phyloP scores from a whole-genome alignment of 2,797 vertebrate genomes.

The Jordanella pulchra region DNA sequence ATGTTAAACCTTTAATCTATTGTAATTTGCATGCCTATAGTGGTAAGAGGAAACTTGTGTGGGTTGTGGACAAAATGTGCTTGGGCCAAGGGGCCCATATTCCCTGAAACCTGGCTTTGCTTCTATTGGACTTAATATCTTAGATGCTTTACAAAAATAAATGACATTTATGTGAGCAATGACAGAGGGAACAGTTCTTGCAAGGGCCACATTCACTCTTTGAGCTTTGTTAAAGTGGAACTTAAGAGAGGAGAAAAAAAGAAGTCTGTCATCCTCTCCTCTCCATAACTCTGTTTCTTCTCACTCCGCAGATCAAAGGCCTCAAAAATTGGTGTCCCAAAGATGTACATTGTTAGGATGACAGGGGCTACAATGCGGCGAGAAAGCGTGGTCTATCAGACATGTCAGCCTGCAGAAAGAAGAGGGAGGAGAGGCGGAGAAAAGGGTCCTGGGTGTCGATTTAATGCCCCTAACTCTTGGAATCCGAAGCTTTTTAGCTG shows the following conservation, averaged over 20 bases:
- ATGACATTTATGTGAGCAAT: constrained; percentile 2
- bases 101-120: background rate
- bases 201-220: constrained; percentile 32
- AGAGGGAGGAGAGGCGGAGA: constrained; percentile 68
- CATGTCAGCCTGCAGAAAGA: constrained; percentile 84
- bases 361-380: constrained; percentile 86
- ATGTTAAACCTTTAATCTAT: background rate
- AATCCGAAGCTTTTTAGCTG: constrained; percentile 62
- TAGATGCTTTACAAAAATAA: constrained; percentile 5
- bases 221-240: constrained; percentile 51
- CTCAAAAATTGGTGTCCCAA: constrained; percentile 81
- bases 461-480: constrained; percentile 70
- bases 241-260: constrained; percentile 4
- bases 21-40: background rate
- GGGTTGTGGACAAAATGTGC: background rate
- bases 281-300: constrained; percentile 86
- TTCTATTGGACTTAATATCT: constrained; percentile 4
- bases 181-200: background rate
- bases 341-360: constrained; percentile 90
- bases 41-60: background rate
- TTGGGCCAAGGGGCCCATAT: background rate
- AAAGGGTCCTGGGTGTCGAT: constrained; percentile 65
- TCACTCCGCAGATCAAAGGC: constrained; percentile 93
- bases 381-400: constrained; percentile 88
- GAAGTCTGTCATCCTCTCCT: constrained; percentile 70